phyloP scores from a whole-genome alignment of 2,888 invertebrate species.

The Phortica okadai region DNA sequence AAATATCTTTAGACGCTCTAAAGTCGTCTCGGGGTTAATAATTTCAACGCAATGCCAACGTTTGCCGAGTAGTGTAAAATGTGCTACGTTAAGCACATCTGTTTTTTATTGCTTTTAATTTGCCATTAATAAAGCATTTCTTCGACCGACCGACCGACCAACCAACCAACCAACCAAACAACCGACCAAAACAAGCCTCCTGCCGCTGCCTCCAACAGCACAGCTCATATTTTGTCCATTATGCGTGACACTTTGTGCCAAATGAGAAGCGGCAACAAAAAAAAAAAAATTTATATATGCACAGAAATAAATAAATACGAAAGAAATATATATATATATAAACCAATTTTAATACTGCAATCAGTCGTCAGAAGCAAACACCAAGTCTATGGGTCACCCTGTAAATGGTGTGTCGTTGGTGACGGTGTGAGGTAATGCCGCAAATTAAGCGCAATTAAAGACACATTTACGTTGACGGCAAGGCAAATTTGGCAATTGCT shows the following conservation, averaged over 20 bases:
- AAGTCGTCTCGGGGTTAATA: constrained; percentile 10
- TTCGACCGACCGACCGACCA: constrained; percentile 21
- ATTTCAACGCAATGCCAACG: constrained; percentile 14
- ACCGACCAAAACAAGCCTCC: background rate
- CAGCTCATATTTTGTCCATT: constrained; percentile 21
- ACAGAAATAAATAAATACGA: constrained; percentile 35
- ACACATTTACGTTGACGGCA: background rate
- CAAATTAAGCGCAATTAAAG: constrained; percentile 30
- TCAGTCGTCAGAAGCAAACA: background rate
- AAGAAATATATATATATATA: constrained; percentile 36
- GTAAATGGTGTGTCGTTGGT: background rate
- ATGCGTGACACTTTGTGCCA: constrained; percentile 43
- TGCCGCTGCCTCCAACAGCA: background rate
- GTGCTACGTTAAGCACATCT: constrained; percentile 75
- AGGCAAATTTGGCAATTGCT: background rate
- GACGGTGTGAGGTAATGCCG: background rate
- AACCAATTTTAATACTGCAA: constrained; percentile 61
- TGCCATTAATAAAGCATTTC: constrained; percentile 74
- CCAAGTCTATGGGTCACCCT: background rate
- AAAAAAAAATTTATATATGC: constrained; percentile 48
- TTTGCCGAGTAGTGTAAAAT: constrained; percentile 53
- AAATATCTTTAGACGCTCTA: background rate
- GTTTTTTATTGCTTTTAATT: constrained; percentile 76
- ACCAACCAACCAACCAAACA: background rate
- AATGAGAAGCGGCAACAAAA: constrained; percentile 48